Evolutionary conservation across 2,113 vertebrate species (phyloP).

Genomic region (Cryptoleucopteryx plumbea): DNA sequence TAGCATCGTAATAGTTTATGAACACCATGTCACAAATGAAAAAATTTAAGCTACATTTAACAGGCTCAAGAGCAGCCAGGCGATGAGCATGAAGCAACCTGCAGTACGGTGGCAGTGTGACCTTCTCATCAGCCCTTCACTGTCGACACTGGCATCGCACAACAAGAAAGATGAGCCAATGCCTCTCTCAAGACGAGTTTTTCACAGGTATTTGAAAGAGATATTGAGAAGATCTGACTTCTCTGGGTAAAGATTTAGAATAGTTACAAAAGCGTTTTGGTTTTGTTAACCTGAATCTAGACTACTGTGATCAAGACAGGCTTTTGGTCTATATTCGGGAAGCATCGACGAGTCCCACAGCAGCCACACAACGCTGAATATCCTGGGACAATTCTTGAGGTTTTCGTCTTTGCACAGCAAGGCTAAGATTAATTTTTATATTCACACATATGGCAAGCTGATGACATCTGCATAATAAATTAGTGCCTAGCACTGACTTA

Average conservation of each 20-base stretch:
- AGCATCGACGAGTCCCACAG: accelerated
- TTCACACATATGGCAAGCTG: too few relatives aligned
- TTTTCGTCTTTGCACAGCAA: neutral
- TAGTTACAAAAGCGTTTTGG: neutral
- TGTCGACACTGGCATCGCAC: neutral
- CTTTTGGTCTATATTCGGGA: neutral
- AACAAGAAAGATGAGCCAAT: neutral
- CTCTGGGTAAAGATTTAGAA: neutral
- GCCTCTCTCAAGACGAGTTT: neutral
- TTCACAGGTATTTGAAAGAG: neutral
- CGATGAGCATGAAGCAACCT: neutral
- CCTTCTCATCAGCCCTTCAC: neutral
- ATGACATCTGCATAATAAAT: neutral
- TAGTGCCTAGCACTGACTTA: neutral
- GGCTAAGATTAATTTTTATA: neutral
- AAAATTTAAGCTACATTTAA: too few relatives aligned
- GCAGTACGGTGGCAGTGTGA: accelerated
- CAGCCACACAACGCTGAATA: neutral
- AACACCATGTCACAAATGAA: neutral
- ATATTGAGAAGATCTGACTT: neutral
- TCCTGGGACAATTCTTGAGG: neutral
- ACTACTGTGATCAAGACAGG: neutral
- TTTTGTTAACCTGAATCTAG: neutral
- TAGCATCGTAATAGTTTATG: too few relatives aligned
- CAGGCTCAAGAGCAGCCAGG: too few relatives aligned